Evolutionary conservation across 2,113 vertebrate genomes (phyloP).

Genomic region (Reinhardtius hippoglossoides): DNA sequence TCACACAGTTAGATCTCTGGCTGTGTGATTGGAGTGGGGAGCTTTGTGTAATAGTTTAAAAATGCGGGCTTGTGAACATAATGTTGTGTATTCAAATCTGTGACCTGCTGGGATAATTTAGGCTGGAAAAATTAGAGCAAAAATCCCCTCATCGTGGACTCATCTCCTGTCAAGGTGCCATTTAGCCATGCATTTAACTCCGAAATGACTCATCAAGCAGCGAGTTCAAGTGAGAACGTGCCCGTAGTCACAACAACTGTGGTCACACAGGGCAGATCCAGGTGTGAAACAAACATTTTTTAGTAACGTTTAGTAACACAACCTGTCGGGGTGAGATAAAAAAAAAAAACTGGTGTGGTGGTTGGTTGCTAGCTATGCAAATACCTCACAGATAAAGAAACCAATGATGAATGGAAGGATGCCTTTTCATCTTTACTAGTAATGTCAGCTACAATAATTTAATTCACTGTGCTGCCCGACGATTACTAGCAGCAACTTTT

Average conservation of each 20-base stretch:
- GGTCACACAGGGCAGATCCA: constrained; percentile 8
- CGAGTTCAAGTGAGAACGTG: neutral
- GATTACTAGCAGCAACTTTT: no score
- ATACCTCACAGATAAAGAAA: neutral
- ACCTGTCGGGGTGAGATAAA: neutral
- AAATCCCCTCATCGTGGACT: constrained; percentile 29
- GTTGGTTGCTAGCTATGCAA: neutral
- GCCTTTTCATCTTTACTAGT: neutral
- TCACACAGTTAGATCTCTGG: constrained; percentile 42
- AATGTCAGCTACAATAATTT: neutral
- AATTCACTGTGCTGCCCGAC: no score
- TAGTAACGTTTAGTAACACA: neutral
- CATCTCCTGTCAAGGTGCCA: constrained; percentile 33
- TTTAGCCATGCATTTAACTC: constrained; percentile 33
- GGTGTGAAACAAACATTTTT: constrained; percentile 7
- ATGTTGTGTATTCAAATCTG: constrained; percentile 43
- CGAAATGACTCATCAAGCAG: constrained; percentile 23
- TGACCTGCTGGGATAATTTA: constrained; percentile 63
- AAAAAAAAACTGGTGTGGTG: neutral
- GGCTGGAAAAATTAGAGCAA: constrained; percentile 18
- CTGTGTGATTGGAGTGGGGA: constrained; percentile 44
- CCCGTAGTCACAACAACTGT: neutral
- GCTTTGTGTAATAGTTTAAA: constrained; percentile 20
- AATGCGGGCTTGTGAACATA: constrained; percentile 26
- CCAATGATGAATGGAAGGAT: neutral